Evolutionary conservation across 2,888 invertebrate genomes (phyloP), one percentile per base, ranked within the genome.

Genomic region (Dastarcus helophoroides): DNA sequence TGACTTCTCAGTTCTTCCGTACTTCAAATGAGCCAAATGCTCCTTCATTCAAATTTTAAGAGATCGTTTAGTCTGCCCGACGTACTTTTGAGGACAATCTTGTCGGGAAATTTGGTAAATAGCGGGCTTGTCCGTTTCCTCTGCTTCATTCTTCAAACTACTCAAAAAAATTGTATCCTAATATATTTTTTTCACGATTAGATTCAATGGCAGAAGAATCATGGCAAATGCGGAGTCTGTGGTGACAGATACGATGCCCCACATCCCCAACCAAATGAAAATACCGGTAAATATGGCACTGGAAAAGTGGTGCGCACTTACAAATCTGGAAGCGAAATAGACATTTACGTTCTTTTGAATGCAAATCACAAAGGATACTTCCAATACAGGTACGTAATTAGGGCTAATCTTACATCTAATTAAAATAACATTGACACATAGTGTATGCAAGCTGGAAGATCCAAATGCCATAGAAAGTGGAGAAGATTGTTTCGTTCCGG

Each of bases 401-500:
- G n/a, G n/a, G n/a, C n/a, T n/a, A 9, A 33, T 5, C 9, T n/a
- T n/a, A n/a, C n/a, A n/a, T n/a, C n/a, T n/a, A n/a, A n/a, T n/a
- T n/a, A n/a, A n/a, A n/a, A n/a, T n/a, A n/a, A n/a, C n/a, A n/a
- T n/a, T n/a, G n/a, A n/a, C n/a, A n/a, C n/a, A 7, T 19, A 49
- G 63, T 11, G 35, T 73, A 2, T 73, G 72, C 39, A 62, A 62
- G n/a, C 38, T 73, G 35, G 34, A 38, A 22, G 58, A 60, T 37
- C 44, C 48, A 14, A 39, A 41, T 1, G 54, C 56, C 11, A 44
- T 49, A 2, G 72, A 72, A 43, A 26, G 38, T 9, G 64, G 62
- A 1, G 70, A 72, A 19, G 58, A 53, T 1, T 73, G 73, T 37
- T 72, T 71, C 39, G 39, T 52, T 1, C 23, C 37, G 11, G 25